Evolutionary conservation across 2,113 vertebrate species (phyloP).

Genomic region (Amblyopsis rosae): DNA sequence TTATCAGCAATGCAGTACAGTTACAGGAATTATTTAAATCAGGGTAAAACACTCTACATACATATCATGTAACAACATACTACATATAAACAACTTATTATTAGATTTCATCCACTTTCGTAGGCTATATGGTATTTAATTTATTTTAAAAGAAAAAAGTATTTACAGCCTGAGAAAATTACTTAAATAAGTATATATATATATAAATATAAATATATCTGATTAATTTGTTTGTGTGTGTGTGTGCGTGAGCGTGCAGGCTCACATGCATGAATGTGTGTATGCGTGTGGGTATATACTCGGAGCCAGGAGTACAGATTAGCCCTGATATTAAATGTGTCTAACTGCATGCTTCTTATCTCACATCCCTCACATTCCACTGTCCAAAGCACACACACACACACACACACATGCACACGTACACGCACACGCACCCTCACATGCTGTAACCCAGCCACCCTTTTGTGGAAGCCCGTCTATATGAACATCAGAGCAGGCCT

Average conservation of each 20-base stretch:
- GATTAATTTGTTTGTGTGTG: no score
- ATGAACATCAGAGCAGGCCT: conserved; percentile 58
- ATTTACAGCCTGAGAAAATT: no score
- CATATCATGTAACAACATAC: not conserved
- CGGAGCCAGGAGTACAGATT: conserved; percentile 56
- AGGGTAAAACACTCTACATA: no score
- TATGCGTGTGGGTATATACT: conserved; percentile 22
- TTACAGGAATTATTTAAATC: no score
- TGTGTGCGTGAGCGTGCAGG: no score
- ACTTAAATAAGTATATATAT: no score
- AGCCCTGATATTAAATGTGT: conserved; percentile 64
- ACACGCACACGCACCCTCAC: not conserved
- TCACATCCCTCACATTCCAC: conserved; percentile 63
- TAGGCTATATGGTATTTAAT: no score
- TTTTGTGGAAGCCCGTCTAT: conserved; percentile 36
- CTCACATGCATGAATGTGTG: conserved; percentile 4
- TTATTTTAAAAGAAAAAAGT: no score
- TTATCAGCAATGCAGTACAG: no score
- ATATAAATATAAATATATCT: no score
- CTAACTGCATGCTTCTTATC: conserved; percentile 39
- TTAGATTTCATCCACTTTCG: no score
- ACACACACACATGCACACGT: conserved; percentile 8
- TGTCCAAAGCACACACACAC: conserved; percentile 42
- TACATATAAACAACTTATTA: no score
- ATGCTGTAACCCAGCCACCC: not conserved